A percentile compares a stretch with the other conserved stretches of the same genome.
phyloP scores from a whole-genome alignment of 2,888 invertebrate genomes.

The Synanthedon tipuliformis region DNA sequence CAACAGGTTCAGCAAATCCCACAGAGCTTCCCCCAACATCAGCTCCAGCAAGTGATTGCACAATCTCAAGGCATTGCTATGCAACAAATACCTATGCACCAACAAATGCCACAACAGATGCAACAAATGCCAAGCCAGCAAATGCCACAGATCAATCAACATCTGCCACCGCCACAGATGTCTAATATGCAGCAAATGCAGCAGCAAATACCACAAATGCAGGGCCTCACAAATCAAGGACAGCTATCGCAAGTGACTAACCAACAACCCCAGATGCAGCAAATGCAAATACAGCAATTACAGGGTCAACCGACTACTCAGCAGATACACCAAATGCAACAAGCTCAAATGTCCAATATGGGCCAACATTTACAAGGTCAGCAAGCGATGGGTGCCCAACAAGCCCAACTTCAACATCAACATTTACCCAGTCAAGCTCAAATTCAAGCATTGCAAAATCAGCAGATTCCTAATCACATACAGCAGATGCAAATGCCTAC shows the following conservation, averaged over 20 bases:
- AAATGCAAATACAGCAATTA: constrained; percentile 66
- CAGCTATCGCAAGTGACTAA: constrained; percentile 57
- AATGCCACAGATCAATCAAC: constrained; percentile 65
- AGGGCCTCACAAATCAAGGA: constrained; percentile 56
- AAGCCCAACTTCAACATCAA: constrained; percentile 64
- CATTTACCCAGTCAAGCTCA: constrained; percentile 64
- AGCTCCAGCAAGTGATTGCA: constrained; percentile 63
- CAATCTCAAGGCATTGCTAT: constrained; percentile 62
- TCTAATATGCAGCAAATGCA: constrained; percentile 64
- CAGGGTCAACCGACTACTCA: constrained; percentile 58
- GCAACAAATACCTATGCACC: constrained; percentile 67
- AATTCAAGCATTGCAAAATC: constrained; percentile 64
- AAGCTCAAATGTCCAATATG: constrained; percentile 61
- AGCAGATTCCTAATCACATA: constrained; percentile 69
- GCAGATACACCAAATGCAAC: constrained; percentile 63
- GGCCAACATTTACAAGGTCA: constrained; percentile 61
- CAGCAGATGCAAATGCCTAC: constrained; percentile 65
- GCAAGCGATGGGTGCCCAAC: constrained; percentile 54
- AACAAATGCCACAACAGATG: constrained; percentile 66
- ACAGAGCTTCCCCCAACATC: constrained; percentile 67
- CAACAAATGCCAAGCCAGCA: constrained; percentile 66
- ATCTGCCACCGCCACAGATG: constrained; percentile 58
- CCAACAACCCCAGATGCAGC: constrained; percentile 65
- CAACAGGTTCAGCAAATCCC: constrained; percentile 65
- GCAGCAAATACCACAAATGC: constrained; percentile 64